These are phyloP conservation scores for Pedionomus torquatus DNA, from an alignment of 2,113 vertebrate genomes.

Conservation along the genomic window DNA sequence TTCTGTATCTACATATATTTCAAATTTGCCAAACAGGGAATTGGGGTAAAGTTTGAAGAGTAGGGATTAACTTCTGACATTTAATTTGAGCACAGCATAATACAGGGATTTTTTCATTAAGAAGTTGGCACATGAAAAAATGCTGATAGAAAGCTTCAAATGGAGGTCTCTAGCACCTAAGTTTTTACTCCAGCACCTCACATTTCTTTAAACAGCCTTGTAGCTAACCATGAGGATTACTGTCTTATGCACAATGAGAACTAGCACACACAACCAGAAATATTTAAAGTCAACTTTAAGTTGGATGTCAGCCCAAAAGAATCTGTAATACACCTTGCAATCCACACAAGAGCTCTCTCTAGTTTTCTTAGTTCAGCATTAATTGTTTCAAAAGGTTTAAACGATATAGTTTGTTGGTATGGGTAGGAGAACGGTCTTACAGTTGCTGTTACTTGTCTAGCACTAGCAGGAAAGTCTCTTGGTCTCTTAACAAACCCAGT, in stretches of 20 bases:
- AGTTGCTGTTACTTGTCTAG: background rate
- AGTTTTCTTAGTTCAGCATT: background rate
- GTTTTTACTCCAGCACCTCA: background rate
- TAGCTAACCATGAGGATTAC: background rate
- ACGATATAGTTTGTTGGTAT: background rate
- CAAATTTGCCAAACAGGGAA: background rate
- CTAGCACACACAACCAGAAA: background rate
- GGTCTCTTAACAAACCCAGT: background rate
- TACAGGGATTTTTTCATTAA: background rate
- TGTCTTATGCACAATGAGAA: background rate
- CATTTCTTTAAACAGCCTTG: background rate
- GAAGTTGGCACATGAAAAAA: background rate
- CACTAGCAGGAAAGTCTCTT: background rate
- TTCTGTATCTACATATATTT: background rate
- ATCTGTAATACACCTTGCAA: background rate
- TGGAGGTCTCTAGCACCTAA: background rate
- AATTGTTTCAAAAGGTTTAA: background rate
- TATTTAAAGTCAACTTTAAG: background rate
- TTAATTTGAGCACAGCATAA: slow-evolving; percentile 1
- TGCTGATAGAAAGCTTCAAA: background rate
- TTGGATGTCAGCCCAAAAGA: background rate
- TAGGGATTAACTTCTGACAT: background rate
- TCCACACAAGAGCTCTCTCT: background rate
- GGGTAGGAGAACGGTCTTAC: background rate
- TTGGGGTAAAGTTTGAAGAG: background rate